phyloP scores from a whole-genome alignment of 2,113 vertebrate genomes.

The Recurvirostra avosetta region DNA sequence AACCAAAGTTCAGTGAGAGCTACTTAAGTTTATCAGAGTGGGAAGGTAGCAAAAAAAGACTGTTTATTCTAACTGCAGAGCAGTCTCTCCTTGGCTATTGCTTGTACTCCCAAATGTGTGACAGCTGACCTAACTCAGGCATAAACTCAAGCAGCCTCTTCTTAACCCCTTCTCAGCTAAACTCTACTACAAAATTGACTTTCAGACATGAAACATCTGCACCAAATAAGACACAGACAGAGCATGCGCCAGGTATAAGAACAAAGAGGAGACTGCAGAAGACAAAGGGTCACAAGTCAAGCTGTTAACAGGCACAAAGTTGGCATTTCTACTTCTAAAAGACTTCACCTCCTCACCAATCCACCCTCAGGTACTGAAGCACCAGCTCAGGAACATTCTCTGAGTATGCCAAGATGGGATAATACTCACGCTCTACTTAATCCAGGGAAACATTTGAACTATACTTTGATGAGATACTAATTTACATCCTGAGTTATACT shows the following conservation, averaged over 20 bases:
- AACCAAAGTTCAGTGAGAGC: neutral
- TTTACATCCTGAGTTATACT: neutral
- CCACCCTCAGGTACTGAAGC: neutral
- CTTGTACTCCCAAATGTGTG: neutral
- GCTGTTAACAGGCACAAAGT: neutral
- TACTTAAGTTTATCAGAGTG: neutral
- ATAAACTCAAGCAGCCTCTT: neutral
- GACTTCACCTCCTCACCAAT: neutral
- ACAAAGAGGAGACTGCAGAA: neutral
- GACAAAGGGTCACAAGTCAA: neutral
- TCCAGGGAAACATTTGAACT: neutral
- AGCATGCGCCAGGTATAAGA: neutral
- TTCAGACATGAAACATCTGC: neutral
- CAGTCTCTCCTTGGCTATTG: neutral
- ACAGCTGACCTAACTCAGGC: neutral
- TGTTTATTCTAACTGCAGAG: neutral
- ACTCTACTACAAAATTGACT: neutral
- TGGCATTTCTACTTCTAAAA: neutral
- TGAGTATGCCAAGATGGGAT: neutral
- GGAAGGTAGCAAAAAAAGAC: neutral
- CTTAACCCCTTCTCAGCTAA: neutral
- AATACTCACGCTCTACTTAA: neutral
- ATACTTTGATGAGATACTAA: neutral
- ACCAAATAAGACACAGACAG: neutral
- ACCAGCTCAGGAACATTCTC: rapidly evolving